Conservation (phyloP, 2,888 invertebrate species). For the Tridacna crocea region DNA sequence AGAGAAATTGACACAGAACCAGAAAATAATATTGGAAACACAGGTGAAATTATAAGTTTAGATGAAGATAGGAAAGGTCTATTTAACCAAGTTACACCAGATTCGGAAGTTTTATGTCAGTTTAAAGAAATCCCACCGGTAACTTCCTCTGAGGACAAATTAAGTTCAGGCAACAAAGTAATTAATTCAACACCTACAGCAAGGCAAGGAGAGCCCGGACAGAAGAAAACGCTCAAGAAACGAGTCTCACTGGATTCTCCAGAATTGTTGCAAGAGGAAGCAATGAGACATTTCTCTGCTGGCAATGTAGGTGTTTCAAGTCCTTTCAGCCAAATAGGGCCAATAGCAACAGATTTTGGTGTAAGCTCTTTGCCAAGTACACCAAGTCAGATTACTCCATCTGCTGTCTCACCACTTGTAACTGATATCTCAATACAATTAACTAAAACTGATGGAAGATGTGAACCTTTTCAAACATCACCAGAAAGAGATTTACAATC, state of each 20-base stretch:
- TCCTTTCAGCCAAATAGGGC: neutral
- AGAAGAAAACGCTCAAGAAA: slow-evolving; percentile 3
- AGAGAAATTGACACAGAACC: neutral
- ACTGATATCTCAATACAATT: slow-evolving; percentile 63
- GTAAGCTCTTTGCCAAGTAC: slow-evolving; percentile 26
- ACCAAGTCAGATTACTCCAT: slow-evolving; percentile 48
- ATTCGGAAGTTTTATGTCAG: neutral
- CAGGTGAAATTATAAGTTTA: neutral
- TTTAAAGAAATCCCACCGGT: neutral
- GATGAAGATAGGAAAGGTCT: neutral
- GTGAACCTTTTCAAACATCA: slow-evolving; percentile 52
- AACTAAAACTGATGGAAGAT: slow-evolving; percentile 60
- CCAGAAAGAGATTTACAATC: slow-evolving; percentile 36
- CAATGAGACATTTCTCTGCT: neutral
- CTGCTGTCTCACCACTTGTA: slow-evolving; percentile 41
- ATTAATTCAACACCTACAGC: neutral
- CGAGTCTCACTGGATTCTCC: slow-evolving; percentile 20
- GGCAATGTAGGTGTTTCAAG: neutral
- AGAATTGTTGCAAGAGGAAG: slow-evolving; percentile 8
- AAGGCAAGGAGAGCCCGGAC: neutral
- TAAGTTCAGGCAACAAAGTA: neutral
- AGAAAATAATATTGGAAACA: neutral
- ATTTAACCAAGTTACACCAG: neutral
- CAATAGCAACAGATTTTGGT: neutral
- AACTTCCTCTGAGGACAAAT: neutral